phyloP scores from a whole-genome alignment of 1,140 invertebrate species.

The Lepidurus apus region DNA sequence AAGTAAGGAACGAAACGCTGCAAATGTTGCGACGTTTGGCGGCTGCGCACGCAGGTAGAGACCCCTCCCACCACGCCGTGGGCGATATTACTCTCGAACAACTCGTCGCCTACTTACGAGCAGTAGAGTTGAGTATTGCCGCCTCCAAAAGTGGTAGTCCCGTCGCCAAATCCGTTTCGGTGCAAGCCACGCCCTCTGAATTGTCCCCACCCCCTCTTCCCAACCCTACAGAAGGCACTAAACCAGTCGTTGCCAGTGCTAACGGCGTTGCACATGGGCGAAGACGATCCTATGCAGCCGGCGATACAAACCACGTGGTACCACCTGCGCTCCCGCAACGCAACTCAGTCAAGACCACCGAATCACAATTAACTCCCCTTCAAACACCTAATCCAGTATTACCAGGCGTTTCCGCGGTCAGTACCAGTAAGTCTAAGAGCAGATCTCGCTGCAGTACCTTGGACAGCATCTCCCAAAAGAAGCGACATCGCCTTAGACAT shows the following conservation, averaged over 20 bases:
- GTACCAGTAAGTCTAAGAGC: neutral
- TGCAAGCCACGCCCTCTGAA: neutral
- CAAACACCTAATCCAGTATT: neutral
- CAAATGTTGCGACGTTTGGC: neutral
- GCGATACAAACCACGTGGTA: neutral
- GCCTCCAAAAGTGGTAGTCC: neutral
- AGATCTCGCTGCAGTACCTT: neutral
- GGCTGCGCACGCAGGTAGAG: neutral
- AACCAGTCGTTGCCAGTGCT: neutral
- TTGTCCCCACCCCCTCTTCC: neutral
- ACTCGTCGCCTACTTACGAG: neutral
- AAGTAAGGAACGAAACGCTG: slow-evolving; percentile 10
- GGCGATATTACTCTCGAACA: neutral
- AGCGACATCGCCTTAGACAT: neutral
- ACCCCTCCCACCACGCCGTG: neutral
- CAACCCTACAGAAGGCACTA: neutral
- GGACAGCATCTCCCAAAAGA: neutral
- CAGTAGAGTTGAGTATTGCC: neutral
- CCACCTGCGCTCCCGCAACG: neutral
- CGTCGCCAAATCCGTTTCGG: neutral
- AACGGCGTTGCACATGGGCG: neutral
- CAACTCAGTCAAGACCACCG: neutral
- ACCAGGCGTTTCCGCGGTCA: neutral
- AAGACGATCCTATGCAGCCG: neutral
- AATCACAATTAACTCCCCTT: neutral